Conservation (phyloP, 2,888 invertebrate genomes). For the Amorpha juglandis region DNA sequence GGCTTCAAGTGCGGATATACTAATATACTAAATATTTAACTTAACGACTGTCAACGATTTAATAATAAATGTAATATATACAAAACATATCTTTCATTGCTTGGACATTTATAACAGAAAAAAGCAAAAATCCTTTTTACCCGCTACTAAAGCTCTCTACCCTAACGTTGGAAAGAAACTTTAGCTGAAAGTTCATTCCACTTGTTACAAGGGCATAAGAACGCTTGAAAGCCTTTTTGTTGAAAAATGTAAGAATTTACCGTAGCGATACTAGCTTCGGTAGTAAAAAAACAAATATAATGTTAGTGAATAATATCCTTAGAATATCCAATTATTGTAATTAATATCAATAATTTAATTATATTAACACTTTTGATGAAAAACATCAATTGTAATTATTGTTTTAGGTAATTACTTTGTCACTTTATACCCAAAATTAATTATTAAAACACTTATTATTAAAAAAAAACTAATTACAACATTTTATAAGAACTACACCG, state of each 20-base stretch:
- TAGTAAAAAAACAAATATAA: neutral
- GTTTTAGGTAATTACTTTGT: too few relatives aligned
- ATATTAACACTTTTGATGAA: too few relatives aligned
- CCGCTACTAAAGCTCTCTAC: slow-evolving; percentile 1
- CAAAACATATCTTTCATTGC: slow-evolving; percentile 1
- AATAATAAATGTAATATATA: slow-evolving; percentile 3
- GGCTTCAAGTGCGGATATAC: neutral
- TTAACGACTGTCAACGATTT: neutral
- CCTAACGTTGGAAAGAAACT: slow-evolving; percentile 3
- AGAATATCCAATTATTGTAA: too few relatives aligned
- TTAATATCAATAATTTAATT: too few relatives aligned
- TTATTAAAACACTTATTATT: too few relatives aligned
- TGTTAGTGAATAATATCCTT: too few relatives aligned
- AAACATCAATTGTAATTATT: too few relatives aligned
- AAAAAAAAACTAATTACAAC: too few relatives aligned
- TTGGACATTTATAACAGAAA: neutral
- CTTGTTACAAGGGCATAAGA: neutral
- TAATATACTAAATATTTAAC: neutral
- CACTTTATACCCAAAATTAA: too few relatives aligned
- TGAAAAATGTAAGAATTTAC: neutral
- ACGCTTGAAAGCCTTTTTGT: neutral
- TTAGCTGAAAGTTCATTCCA: slow-evolving; percentile 18
- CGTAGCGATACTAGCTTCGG: neutral
- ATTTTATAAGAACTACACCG: too few relatives aligned
- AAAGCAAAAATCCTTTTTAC: neutral